Percentiles rank a stretch among this genome's conserved stretches.
phyloP scores from a whole-genome alignment of 2,113 vertebrate genomes.

The Corythornis cristatus region DNA sequence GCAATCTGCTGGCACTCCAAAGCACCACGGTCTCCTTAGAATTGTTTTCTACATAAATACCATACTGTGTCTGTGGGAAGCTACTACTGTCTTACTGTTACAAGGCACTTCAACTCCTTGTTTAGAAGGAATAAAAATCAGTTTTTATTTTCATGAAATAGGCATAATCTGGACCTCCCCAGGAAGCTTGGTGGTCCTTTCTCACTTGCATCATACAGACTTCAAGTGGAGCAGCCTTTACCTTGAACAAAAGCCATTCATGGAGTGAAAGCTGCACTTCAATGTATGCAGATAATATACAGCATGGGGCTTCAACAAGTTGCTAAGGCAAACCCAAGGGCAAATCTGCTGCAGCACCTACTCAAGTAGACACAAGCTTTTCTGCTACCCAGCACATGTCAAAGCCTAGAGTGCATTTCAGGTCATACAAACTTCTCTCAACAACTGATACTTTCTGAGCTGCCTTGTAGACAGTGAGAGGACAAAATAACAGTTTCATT shows the following conservation, averaged over 20 bases:
- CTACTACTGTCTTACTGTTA: not conserved
- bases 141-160: not conserved
- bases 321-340: not conserved
- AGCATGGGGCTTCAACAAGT: not conserved
- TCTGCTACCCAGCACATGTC: not conserved
- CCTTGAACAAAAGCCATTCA: not conserved
- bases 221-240: not conserved
- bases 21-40: not conserved
- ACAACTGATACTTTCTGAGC: not conserved
- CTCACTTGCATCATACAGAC: not conserved
- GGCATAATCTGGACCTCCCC: not conserved
- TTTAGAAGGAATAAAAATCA: not conserved
- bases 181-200: not conserved
- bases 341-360: not conserved
- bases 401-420: not conserved
- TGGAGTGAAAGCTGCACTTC: not conserved
- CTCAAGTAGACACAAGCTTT: not conserved
- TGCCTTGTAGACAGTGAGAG: not conserved
- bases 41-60: not conserved
- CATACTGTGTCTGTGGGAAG: not conserved
- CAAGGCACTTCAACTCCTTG: not conserved
- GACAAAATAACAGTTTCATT: not conserved
- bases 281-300: not conserved
- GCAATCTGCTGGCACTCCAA: not conserved
- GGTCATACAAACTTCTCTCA: not conserved